Evolutionary conservation across 2,888 invertebrate species (phyloP).

Genomic region (Octodonta nipae): DNA sequence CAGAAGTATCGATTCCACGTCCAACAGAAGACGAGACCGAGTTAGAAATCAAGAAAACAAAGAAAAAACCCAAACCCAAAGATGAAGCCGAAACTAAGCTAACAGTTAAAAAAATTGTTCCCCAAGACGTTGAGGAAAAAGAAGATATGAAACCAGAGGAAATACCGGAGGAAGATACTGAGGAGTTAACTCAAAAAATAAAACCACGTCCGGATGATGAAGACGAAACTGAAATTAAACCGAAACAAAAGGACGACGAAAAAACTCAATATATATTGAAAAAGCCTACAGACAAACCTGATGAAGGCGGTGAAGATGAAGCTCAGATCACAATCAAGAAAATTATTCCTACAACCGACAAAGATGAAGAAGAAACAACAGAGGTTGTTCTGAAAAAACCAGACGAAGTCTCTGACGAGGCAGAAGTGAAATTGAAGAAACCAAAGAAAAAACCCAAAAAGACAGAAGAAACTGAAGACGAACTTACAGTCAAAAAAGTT

Average conservation of each 20-base stretch:
- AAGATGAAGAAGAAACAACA: constrained; percentile 21
- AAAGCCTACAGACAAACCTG: constrained; percentile 19
- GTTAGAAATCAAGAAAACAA: constrained; percentile 17
- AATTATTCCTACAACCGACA: constrained; percentile 15
- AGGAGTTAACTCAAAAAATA: constrained; percentile 21
- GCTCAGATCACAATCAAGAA: constrained; percentile 28
- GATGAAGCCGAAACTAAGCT: constrained; percentile 22
- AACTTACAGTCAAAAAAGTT: constrained; percentile 19
- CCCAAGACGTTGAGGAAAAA: too few relatives aligned
- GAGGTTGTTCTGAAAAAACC: constrained; percentile 11
- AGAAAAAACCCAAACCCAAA: constrained; percentile 18
- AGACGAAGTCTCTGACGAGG: constrained; percentile 19
- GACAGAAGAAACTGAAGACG: constrained; percentile 23
- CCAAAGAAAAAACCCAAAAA: constrained; percentile 18
- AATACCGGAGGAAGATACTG: constrained; percentile 39
- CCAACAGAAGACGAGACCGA: constrained; percentile 10
- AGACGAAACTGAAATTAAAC: constrained; percentile 19
- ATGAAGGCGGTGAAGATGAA: constrained; percentile 17
- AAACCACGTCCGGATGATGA: constrained; percentile 23
- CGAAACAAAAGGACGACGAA: too few relatives aligned
- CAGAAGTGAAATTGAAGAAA: constrained; percentile 23
- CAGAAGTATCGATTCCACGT: constrained; percentile 16
- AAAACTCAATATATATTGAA: too few relatives aligned
- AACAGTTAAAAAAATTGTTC: constrained; percentile 18
- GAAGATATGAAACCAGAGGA: constrained; percentile 47